phyloP scores from a whole-genome alignment of 2,113 vertebrate genomes.

The Nothocercus julius region DNA sequence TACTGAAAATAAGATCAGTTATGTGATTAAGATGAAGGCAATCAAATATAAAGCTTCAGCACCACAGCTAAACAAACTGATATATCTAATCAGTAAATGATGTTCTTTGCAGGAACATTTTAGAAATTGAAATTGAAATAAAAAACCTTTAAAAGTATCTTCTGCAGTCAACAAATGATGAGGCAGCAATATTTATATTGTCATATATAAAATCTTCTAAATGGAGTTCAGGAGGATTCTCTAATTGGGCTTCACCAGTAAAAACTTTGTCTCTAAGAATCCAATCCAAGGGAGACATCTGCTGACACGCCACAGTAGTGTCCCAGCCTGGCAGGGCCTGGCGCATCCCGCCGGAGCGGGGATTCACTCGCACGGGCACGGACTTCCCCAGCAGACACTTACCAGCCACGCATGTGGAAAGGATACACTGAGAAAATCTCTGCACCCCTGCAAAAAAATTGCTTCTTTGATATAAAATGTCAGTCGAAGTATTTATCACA shows the following conservation, averaged over 20 bases:
- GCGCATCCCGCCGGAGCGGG: neutral
- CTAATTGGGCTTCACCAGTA: neutral
- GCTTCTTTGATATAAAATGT: neutral
- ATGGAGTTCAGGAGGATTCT: neutral
- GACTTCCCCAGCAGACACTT: neutral
- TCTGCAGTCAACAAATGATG: conserved; percentile 20
- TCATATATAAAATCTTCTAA: neutral
- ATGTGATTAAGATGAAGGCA: conserved; percentile 64
- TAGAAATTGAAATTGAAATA: conserved; percentile 57
- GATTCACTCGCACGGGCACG: rapidly evolving
- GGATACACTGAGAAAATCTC: rapidly evolving
- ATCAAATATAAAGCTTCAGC: conserved; percentile 41
- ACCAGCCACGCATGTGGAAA: neutral
- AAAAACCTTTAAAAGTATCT: conserved; percentile 18
- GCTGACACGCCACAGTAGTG: conserved; percentile 23
- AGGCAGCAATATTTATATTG: neutral
- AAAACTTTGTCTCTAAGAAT: neutral
- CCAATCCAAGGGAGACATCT: conserved; percentile 70
- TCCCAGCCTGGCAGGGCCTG: neutral
- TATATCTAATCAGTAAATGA: conserved; percentile 55
- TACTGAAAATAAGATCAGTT: conserved; percentile 66
- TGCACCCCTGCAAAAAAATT: rapidly evolving
- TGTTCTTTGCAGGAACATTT: conserved; percentile 41
- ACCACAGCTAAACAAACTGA: conserved; percentile 57
- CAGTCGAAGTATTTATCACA: rapidly evolving